These are phyloP conservation scores for Scomber colias DNA, from an alignment of 2,113 vertebrate species.

Conservation along the genomic window DNA sequence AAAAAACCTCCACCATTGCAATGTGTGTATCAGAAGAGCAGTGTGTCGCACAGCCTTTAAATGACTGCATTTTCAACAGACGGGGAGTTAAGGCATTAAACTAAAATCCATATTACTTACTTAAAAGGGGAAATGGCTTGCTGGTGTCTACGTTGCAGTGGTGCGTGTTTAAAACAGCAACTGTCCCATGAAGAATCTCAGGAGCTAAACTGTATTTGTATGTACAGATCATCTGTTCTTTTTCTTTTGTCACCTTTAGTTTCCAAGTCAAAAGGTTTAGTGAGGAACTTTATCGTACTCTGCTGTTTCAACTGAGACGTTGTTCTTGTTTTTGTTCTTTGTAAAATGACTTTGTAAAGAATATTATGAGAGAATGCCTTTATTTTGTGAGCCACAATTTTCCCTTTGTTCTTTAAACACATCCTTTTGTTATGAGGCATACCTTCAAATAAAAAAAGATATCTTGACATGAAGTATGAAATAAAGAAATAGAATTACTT, in stretches of 20 bases:
- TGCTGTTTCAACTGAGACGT: slow-evolving; percentile 67
- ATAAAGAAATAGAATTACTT: slow-evolving; percentile 78
- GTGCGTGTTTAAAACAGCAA: slow-evolving; percentile 38
- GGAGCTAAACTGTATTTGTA: slow-evolving; percentile 74
- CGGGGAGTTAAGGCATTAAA: no score
- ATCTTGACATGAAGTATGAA: slow-evolving; percentile 81
- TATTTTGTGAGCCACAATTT: slow-evolving; percentile 82
- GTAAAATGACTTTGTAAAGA: slow-evolving; percentile 80
- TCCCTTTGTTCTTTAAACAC: slow-evolving; percentile 63
- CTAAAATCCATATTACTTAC: background rate
- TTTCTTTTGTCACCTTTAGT: slow-evolving; percentile 66
- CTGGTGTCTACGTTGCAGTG: slow-evolving; percentile 11
- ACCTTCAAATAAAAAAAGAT: slow-evolving; percentile 78
- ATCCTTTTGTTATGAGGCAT: slow-evolving; percentile 76
- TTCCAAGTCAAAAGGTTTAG: slow-evolving; percentile 58
- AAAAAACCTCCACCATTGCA: slow-evolving; percentile 19
- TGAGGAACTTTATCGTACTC: slow-evolving; percentile 54
- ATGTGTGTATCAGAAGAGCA: background rate
- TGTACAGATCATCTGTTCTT: slow-evolving; percentile 62
- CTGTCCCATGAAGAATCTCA: slow-evolving; percentile 76
- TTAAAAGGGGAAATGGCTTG: background rate
- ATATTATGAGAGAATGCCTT: slow-evolving; percentile 80
- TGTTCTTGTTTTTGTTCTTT: slow-evolving; percentile 60
- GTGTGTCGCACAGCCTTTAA: background rate
- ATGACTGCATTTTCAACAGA: background rate